Base-by-base conservation (phyloP, 2,888 invertebrate genomes). In the Penaeus monodon region DNA sequence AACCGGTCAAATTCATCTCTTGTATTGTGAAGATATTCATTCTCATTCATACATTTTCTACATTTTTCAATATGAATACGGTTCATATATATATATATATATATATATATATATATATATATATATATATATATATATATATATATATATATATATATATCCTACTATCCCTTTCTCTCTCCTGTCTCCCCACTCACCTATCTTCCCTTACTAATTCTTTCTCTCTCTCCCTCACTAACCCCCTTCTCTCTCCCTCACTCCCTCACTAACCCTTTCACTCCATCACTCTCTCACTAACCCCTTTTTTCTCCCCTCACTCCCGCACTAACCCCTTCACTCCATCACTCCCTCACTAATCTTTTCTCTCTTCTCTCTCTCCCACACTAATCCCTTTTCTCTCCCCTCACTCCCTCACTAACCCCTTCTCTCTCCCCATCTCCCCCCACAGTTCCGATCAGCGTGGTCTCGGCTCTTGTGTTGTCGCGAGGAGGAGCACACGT, bases 401-500 rank as follows among this genome's bases (percentile, higher is more conserved):
- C 70, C 29, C 3, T 24, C 20, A 8, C 27, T 78, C 29, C 8
- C 70, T 24, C 14, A 14, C 70, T 29, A 14, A 14, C 29, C 70
- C 70, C 70, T 24, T 2, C 24, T 44, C 22, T 24, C 27, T 79
- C 29, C 7, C 27, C 14, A 4, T n/a, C 24, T 63, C 24, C n/a
- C 4, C 64, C 49, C 22, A 20, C 83, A 84, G 83, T 84, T 84
- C 44, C 76, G 83, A 20, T 74, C 74, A 8, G 83, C 83, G 20
- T 84, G 83, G 83, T 24, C 64, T 14, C 76, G 83, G 2, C 76
- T 84, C 38, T 10, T 84, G 33, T 84, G 83, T 22, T 84, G 83
- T 33, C 49, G 65, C 8, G 83, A 66, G 22, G 81, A 44, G 8
- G 83, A 38, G 38, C 22, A 14, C n/a, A 27, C 57, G 22, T 27